phyloP scores from a whole-genome alignment of 2,113 vertebrate genomes.

The Nasalis larvatus region DNA sequence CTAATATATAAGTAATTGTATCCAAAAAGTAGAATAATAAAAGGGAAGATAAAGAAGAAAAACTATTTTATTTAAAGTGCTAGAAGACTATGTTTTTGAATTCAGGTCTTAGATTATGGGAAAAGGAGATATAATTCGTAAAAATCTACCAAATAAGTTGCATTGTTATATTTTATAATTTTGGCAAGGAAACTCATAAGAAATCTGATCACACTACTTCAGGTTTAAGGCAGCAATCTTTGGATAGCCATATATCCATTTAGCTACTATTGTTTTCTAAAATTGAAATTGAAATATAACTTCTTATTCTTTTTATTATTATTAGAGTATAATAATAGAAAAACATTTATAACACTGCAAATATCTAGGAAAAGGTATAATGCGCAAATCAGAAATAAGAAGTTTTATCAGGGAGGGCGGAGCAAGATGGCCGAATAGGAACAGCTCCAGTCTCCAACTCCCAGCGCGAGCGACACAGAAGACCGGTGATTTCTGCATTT shows the following conservation, averaged over 20 bases:
- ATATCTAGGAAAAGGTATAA: not conserved
- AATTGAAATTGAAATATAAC: not conserved
- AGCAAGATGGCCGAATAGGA: too few species aligned
- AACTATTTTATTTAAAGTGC: not conserved
- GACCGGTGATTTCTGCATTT: too few species aligned
- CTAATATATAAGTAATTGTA: conserved; percentile 73
- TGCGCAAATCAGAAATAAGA: not conserved
- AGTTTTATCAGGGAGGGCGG: too few species aligned
- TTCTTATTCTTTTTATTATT: not conserved
- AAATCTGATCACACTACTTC: not conserved
- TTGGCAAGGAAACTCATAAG: not conserved
- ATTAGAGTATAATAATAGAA: not conserved
- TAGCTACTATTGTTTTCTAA: not conserved
- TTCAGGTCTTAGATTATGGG: not conserved
- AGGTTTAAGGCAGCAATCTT: not conserved
- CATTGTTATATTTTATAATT: not conserved
- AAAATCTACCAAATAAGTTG: not conserved
- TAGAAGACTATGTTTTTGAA: not conserved
- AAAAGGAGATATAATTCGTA: not conserved
- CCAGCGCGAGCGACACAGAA: too few species aligned
- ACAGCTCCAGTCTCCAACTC: too few species aligned
- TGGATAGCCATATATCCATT: not conserved
- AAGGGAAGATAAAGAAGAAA: conserved; percentile 58
- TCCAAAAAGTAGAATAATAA: conserved; percentile 71
- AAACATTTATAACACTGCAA: not conserved